Conservation (phyloP, 2,888 invertebrate species). For the Pammene aurita region DNA sequence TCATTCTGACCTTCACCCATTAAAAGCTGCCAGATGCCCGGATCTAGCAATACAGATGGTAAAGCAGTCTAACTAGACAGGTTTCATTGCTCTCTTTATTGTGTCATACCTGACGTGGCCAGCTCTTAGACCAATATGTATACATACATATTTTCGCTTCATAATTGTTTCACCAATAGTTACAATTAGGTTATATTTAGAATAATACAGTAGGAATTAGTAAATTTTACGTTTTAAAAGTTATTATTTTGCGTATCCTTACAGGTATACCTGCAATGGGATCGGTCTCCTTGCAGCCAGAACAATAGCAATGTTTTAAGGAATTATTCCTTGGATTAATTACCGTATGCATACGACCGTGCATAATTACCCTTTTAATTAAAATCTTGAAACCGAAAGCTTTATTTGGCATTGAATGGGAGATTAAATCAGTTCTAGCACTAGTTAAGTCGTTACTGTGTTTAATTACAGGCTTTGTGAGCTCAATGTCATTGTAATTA, state of each 20-base stretch:
- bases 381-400: conserved; percentile 72
- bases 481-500: conserved; percentile 27
- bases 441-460: conserved; percentile 21
- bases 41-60: too few relatives aligned
- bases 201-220: too few relatives aligned
- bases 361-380: conserved; percentile 80
- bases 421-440: conserved; percentile 27
- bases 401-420: conserved; percentile 68
- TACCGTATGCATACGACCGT: conserved; percentile 76
- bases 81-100: too few relatives aligned
- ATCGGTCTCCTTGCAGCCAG: conserved; percentile 66
- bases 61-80: too few relatives aligned
- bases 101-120: too few relatives aligned
- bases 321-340: conserved; percentile 79
- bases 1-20: too few relatives aligned
- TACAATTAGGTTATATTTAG: too few relatives aligned
- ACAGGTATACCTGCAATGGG: conserved; percentile 51
- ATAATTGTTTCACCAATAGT: too few relatives aligned
- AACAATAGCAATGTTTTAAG: conserved; percentile 78
- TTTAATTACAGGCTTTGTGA: conserved; percentile 26
- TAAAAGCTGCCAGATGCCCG: too few relatives aligned
- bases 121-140: too few relatives aligned
- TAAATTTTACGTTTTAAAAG: too few relatives aligned
- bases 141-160: too few relatives aligned
- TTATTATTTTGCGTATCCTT: conserved; percentile 44